Evolutionary conservation across 2,888 invertebrate genomes (phyloP).

Genomic region (Carpatolechia fugitivella): DNA sequence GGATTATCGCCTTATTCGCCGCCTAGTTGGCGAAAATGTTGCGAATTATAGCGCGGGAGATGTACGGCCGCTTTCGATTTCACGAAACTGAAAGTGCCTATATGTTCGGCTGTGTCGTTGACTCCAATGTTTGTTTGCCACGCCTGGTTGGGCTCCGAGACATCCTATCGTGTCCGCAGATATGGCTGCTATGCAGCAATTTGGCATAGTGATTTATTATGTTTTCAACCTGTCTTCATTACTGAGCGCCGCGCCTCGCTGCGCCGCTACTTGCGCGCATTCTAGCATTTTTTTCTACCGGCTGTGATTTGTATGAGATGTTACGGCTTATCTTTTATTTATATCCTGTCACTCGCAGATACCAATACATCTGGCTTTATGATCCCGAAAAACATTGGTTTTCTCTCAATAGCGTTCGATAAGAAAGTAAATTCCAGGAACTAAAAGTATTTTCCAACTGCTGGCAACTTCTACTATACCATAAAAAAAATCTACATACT

Average conservation of each 20-base stretch:
- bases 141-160: constrained; percentile 58
- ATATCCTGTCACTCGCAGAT: not conserved
- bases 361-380: not conserved
- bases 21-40: constrained; percentile 66
- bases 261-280: constrained; percentile 25
- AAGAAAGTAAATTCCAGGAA: not conserved
- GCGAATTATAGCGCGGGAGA: constrained; percentile 54
- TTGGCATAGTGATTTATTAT: constrained; percentile 61
- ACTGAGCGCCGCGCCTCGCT: constrained; percentile 46
- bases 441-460: no score
- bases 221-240: constrained; percentile 54
- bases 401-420: not conserved
- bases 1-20: constrained; percentile 63
- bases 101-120: constrained; percentile 76
- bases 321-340: constrained; percentile 9
- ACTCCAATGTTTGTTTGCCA: constrained; percentile 75
- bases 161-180: constrained; percentile 56
- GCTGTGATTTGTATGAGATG: constrained; percentile 12
- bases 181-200: constrained; percentile 56
- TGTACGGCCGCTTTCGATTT: constrained; percentile 64
- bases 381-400: not conserved
- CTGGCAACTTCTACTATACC: no score
- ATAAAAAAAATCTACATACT: no score
- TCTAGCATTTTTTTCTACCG: constrained; percentile 24
- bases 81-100: constrained; percentile 74